Conservation (phyloP, 2,113 vertebrate genomes). For the Microtus richardsoni region DNA sequence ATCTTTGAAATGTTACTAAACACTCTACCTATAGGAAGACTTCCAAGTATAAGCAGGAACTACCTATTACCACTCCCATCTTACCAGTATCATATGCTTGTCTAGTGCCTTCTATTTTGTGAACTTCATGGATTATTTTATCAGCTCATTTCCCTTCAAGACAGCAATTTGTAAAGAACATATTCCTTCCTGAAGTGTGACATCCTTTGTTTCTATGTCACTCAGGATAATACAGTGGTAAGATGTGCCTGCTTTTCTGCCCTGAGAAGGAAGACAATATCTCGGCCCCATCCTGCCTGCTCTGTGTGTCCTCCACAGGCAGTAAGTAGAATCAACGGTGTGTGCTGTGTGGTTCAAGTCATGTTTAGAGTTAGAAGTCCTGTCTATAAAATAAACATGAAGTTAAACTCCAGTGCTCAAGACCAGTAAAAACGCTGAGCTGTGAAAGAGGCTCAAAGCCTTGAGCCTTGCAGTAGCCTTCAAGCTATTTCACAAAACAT, state of each 20-base stretch:
- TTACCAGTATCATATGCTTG: not conserved
- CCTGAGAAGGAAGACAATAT: not conserved
- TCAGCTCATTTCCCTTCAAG: not conserved
- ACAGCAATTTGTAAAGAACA: constrained; percentile 4
- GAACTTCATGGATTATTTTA: not conserved
- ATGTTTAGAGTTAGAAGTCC: not conserved
- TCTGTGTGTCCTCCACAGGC: not conserved
- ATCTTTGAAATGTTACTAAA: not conserved
- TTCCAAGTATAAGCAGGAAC: not conserved
- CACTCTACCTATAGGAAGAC: not conserved
- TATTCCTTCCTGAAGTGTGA: not conserved
- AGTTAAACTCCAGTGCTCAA: not conserved
- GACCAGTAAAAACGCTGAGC: not conserved
- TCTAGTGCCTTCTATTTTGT: not conserved
- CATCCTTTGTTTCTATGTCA: not conserved
- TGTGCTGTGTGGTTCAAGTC: not conserved
- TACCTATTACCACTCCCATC: not conserved
- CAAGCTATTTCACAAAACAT: not conserved
- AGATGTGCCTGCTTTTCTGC: no score
- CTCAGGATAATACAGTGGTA: not conserved
- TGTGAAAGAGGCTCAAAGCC: not conserved
- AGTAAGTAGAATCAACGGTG: not conserved
- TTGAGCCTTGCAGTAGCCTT: not conserved
- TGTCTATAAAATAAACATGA: not conserved
- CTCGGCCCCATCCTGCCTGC: not conserved